Percentiles rank a stretch among this genome's conserved stretches.
phyloP scores from a whole-genome alignment of 2,888 invertebrate species.

The Drosophila heteroneura region DNA sequence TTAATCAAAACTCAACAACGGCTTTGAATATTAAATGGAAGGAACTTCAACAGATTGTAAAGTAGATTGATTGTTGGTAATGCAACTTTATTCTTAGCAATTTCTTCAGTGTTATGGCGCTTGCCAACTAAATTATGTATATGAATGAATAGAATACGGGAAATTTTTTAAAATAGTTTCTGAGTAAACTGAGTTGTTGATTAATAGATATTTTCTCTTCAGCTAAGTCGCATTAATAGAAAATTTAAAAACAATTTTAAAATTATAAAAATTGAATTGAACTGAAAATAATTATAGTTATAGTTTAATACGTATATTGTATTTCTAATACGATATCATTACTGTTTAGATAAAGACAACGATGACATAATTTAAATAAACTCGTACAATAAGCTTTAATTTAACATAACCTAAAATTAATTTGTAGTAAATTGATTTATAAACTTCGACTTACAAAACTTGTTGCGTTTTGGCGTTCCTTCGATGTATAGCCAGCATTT shows the following conservation, averaged over 20 bases:
- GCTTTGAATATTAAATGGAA: constrained; percentile 21
- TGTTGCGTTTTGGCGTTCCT: constrained; percentile 14
- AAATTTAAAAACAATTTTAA: not conserved
- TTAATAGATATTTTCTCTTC: not conserved
- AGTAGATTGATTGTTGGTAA: constrained; percentile 1
- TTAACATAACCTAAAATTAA: not conserved
- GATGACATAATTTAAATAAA: not conserved
- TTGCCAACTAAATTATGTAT: not conserved
- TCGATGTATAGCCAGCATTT: constrained; percentile 1
- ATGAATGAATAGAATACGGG: not conserved
- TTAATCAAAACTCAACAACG: constrained; percentile 41
- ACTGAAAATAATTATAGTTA: not conserved
- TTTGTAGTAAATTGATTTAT: not conserved
- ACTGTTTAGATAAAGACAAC: not conserved
- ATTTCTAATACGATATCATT: not conserved
- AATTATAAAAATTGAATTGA: not conserved
- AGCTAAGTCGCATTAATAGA: no score
- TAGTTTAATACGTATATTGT: no score
- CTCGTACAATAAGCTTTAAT: not conserved
- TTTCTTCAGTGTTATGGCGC: not conserved
- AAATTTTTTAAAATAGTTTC: not conserved
- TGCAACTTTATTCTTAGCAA: not conserved
- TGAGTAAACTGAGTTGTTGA: not conserved
- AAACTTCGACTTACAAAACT: constrained; percentile 3
- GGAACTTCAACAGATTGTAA: not conserved